Evolutionary conservation across 2,113 vertebrate species (phyloP).

Genomic region (Odocoileus virginianus): DNA sequence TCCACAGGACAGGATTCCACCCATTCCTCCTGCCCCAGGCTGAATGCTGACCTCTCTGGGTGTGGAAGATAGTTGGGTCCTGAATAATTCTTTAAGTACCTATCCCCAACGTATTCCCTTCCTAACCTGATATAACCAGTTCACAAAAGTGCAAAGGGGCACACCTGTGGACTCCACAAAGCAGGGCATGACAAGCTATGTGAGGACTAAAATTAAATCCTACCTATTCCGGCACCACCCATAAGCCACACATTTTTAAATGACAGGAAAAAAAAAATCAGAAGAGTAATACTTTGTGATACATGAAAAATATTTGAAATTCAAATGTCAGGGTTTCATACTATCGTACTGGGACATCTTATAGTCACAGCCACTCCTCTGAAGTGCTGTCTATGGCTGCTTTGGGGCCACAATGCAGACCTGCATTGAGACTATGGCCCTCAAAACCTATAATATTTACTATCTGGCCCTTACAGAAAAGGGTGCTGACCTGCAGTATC

Average conservation of each 20-base stretch:
- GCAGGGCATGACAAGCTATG: too few species aligned
- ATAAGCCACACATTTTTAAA: background rate
- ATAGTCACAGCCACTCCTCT: background rate
- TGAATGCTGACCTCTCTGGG: background rate
- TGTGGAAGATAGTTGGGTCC: slow-evolving; percentile 4
- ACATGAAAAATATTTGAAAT: background rate
- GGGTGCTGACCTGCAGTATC: background rate
- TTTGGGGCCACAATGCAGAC: background rate
- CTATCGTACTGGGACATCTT: background rate
- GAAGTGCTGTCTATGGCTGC: accelerated
- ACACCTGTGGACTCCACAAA: background rate
- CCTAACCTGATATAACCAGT: slow-evolving; percentile 36
- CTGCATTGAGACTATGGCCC: background rate
- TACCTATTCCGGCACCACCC: background rate
- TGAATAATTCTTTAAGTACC: slow-evolving; percentile 53
- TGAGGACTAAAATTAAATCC: background rate
- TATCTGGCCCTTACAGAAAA: background rate
- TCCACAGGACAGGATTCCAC: background rate
- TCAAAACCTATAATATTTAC: too few species aligned
- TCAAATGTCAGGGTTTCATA: background rate
- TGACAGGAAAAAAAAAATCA: background rate
- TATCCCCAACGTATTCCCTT: slow-evolving; percentile 75
- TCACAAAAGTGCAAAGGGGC: slow-evolving; percentile 28
- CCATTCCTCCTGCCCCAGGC: background rate
- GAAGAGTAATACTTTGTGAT: background rate